Percentiles rank a stretch among this genome's conserved stretches.
phyloP scores from a whole-genome alignment of 1,140 invertebrate species.

The Homarus americanus region DNA sequence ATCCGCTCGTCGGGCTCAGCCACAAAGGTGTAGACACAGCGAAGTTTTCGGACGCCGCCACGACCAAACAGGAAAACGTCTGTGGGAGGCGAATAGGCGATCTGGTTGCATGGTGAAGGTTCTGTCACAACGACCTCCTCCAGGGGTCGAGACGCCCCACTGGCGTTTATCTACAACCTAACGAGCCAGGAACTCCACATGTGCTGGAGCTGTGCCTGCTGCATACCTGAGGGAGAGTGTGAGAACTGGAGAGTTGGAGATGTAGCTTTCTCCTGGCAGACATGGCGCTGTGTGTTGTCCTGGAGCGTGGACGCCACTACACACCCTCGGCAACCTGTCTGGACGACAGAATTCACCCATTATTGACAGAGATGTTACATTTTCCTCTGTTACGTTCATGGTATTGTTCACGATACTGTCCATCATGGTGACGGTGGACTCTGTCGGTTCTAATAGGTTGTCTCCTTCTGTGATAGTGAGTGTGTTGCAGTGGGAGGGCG shows the following conservation, averaged over 20 bases:
- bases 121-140: conserved; percentile 67
- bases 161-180: conserved; percentile 90
- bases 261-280: conserved; percentile 86
- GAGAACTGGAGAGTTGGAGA: conserved; percentile 85
- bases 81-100: conserved; percentile 82
- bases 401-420: background rate
- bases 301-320: conserved; percentile 77
- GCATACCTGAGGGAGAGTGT: conserved; percentile 87
- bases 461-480: conserved; percentile 72
- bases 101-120: conserved; percentile 71
- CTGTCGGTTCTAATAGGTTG: background rate
- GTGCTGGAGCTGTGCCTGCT: conserved; percentile 88
- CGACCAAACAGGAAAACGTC: conserved; percentile 90
- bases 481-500: conserved; percentile 73
- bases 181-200: conserved; percentile 86
- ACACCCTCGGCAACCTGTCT: conserved; percentile 72
- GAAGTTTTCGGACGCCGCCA: conserved; percentile 86
- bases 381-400: conserved; percentile 36
- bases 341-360: conserved; percentile 77
- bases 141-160: conserved; percentile 82
- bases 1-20: conserved; percentile 82
- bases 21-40: conserved; percentile 87
- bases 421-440: background rate
- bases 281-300: conserved; percentile 87
- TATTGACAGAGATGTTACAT: conserved; percentile 78